Evolutionary conservation across 2,113 vertebrate species (phyloP), one percentile per base, ranked within the genome.

Genomic region (Pipa parva): DNA sequence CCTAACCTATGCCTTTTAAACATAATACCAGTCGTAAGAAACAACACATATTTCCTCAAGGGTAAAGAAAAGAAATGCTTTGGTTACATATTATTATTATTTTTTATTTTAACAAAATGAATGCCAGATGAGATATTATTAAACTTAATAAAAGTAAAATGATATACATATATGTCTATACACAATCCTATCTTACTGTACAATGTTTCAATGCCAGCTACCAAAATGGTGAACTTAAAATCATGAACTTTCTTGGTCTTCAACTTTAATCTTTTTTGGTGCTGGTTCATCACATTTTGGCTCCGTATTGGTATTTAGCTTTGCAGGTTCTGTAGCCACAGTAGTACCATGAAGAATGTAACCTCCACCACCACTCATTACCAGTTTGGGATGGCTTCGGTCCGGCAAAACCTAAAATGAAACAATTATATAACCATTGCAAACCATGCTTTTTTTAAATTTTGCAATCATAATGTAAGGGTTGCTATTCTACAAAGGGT

Each of bases 361-460:
- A 1, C 97, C 97, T 8, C 95, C 93, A 0, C 92, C 93, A 11
- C 95, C 92, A 0, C 94, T 99, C 93, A 99, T 98, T 56, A 92
- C 87, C 57, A 98, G 82, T 75, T 92, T 80, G 2, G 97, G 97
- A 78, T 97, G 95, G 49, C 95, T 98, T 78, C 97, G 89, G 79
- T 98, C 93, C 7, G 93, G 93, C 76, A 99, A 79, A 65, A 99
- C 91, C 95, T 98, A 80, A 48, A 58, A 63, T 65, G 77, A 22
- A 48, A 6, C 7, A 28, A 39, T 39, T 39, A 31, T 10, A 31
- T 5, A 31, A 31, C 10, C 10, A n/a, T n/a, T n/a, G n/a, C n/a
- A n/a, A n/a, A n/a, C n/a, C n/a, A n/a, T n/a, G n/a, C n/a, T n/a
- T n/a, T n/a, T n/a, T n/a, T n/a, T n/a, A n/a, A n/a, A n/a, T n/a